phyloP scores from a whole-genome alignment of 1,140 invertebrate genomes.

The Mesaphorura yosii region DNA sequence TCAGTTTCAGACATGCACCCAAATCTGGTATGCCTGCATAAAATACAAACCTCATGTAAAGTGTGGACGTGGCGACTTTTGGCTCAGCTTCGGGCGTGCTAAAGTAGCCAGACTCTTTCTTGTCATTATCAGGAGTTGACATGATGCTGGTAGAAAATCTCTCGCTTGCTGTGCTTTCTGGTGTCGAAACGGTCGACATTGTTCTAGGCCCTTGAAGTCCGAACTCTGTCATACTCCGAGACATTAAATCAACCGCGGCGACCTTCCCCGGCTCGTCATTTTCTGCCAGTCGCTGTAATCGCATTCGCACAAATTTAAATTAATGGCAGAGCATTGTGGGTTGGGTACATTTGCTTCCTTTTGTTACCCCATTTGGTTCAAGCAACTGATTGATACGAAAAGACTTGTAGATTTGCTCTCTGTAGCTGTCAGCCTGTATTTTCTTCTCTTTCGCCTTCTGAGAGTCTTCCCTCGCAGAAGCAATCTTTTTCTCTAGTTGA shows the following conservation, averaged over 20 bases:
- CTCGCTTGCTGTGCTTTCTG: slow-evolving; percentile 31
- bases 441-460: slow-evolving; percentile 78
- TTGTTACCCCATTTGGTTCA: slow-evolving; percentile 58
- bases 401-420: slow-evolving; percentile 55
- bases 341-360: not conserved
- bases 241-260: slow-evolving; percentile 20
- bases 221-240: slow-evolving; percentile 27
- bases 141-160: slow-evolving; percentile 24
- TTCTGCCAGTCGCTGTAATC: slow-evolving; percentile 41
- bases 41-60: not conserved
- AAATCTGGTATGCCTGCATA: not conserved
- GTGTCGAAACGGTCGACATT: slow-evolving; percentile 25
- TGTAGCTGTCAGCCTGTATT: slow-evolving; percentile 71
- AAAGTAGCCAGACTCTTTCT: slow-evolving; percentile 30
- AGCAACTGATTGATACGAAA: slow-evolving; percentile 61
- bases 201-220: slow-evolving; percentile 14
- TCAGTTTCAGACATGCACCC: not conserved
- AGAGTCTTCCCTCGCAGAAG: slow-evolving; percentile 80
- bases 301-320: slow-evolving; percentile 6
- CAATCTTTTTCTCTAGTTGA: slow-evolving; percentile 78
- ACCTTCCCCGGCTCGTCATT: slow-evolving; percentile 37
- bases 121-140: slow-evolving; percentile 30
- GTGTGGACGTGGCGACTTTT: too few species aligned
- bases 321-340: not conserved
- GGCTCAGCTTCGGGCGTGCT: slow-evolving; percentile 26